Base-by-base conservation (phyloP, 1,140 invertebrate species). In the Chelonus insularis region DNA sequence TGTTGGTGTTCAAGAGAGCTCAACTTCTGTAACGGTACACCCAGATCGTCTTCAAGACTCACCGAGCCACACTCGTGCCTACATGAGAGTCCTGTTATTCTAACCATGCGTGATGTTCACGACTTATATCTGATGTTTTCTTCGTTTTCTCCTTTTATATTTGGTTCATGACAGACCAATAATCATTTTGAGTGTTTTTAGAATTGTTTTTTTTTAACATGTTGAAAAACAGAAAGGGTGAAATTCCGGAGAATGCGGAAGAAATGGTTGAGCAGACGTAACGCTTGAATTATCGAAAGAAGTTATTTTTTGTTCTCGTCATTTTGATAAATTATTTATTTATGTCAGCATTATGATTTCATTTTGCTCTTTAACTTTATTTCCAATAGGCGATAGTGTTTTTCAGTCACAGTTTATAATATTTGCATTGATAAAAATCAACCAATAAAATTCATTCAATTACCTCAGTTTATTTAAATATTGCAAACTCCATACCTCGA, bases 41-140 rank as follows among this genome's bases (percentile, higher is more conserved):
- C 55, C 65, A 64, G 68, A 70, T 72, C 65, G 68, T 67, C 67
- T 62, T 75, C 73, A 68, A 52, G 52, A 39, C 52, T 37, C 34
- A 18, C 71, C 67, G 63, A 66, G 65, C 59, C n/a, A 45, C 37
- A 23, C 23, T 54, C 68, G 58, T 47, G 68, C 67, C 70, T 69
- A 72, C 69, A 69, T 67, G 70, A 72, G 71, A 72, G 74, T 77
- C 76, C 76, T 76, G 75, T 77, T 77, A 77, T 76, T 71, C 65
- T 72, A 71, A 70, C 74, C 71, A 70, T 68, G 64, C 64, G 48
- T 69, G 68, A 57, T 64, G 39, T 37, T 64, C 60, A 45, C 21
- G 41, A 43, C 41, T 43, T 43, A 43, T 18, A 20, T 62, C 12
- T 39, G 29, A 43, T 34, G 4, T 45, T 57, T 50, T 54, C 41